Evolutionary conservation across 2,797 vertebrate genomes (phyloP), one percentile per base, ranked within the genome.

Genomic region (Acanthopagrus latus): DNA sequence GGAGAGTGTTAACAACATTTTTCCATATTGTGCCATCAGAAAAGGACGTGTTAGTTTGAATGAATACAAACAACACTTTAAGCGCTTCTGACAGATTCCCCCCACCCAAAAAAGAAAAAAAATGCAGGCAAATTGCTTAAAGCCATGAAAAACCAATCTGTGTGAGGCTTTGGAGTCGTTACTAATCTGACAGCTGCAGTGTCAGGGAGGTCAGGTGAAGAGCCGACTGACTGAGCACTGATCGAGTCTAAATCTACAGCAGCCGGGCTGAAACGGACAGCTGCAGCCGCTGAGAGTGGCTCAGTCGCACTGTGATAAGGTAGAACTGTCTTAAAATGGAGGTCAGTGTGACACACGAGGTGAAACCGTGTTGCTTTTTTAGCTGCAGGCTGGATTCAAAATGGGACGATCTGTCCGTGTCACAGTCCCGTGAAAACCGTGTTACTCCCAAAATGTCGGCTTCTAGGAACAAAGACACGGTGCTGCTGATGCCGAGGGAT

Each of bases 331-430:
- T 69, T 52, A 48, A 76, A 74, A 80, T 69, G 74, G 81, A 86
- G 88, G 88, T 86, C 85, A 86, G 71, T 74, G 83, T 84, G 81
- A 81, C 85, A 85, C 59, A 10, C 27, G 60, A 12, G 38, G 60
- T 44, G 64, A n/a, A 48, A 3, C 23, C 58, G 56, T 18, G 50
- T 16, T 43, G 76, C 5, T 62, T 25, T 25, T 41, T 25, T 29
- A 29, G 56, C 76, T 33, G 2, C 66, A 20, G 80, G 69, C 74
- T 13, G 27, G 56, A 71, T 51, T 70, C 52, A 67, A 18, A 66
- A 43, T 23, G 38, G 18, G 48, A 52, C 4, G 6, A 33, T 33
- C 59, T 29, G 25, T 78, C 55, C 68, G 59, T 73, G 59, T 57
- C 81, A n/a, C 0, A 1, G 64, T 29, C 58, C 70, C 38, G 20